A percentile compares a stretch with the other conserved stretches of the same genome.
These are phyloP conservation scores for Mustela nigripes DNA, from an alignment of 2,113 vertebrate genomes.

Conservation along the genomic window DNA sequence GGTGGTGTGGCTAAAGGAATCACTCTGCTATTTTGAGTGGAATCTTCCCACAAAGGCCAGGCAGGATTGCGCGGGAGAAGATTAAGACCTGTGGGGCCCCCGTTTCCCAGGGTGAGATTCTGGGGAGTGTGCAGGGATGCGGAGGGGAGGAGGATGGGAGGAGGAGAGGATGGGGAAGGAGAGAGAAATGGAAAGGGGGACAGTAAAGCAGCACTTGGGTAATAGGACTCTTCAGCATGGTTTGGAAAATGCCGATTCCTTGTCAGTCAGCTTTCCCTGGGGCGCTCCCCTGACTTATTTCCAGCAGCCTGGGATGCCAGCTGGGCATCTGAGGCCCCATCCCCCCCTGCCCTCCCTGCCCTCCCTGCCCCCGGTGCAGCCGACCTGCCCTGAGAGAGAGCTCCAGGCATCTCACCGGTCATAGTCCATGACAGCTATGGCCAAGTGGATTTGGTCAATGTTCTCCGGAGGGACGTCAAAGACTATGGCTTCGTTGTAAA, in stretches of 20 bases:
- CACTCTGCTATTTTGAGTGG: constrained; percentile 52
- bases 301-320: not conserved
- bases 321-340: not conserved
- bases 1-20: constrained; percentile 36
- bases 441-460: constrained; percentile 98
- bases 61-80: not conserved
- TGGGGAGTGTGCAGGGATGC: not conserved
- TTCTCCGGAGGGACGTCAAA: constrained; percentile 98
- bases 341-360: not conserved
- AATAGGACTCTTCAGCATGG: not conserved
- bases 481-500: constrained; percentile 99
- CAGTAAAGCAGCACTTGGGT: not conserved
- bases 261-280: not conserved
- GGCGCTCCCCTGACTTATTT: not conserved
- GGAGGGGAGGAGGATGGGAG: not conserved
- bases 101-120: not conserved
- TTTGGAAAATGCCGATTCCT: not conserved
- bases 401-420: constrained; percentile 94
- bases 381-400: not conserved
- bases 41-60: constrained; percentile 31
- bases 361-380: not conserved
- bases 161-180: not conserved
- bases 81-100: not conserved
- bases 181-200: not conserved
- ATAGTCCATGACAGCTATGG: constrained; percentile 99